phyloP scores from a whole-genome alignment of 2,797 vertebrate species.

The Phylloscopus collybita region DNA sequence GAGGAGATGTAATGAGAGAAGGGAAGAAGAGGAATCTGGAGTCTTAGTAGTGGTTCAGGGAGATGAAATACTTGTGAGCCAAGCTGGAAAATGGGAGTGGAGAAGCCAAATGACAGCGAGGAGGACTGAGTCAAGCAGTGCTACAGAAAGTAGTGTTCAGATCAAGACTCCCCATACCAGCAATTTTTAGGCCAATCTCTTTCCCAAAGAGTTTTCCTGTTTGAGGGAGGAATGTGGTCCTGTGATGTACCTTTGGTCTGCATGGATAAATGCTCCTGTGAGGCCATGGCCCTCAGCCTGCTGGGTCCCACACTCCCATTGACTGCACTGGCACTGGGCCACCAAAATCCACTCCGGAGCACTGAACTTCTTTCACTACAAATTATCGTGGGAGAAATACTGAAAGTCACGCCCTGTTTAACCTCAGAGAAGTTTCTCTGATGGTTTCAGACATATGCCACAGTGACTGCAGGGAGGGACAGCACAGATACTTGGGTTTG shows the following conservation, averaged over 20 bases:
- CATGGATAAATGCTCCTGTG: not conserved
- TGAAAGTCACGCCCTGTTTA: not conserved
- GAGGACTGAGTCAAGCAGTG: not conserved
- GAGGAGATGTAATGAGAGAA: not conserved
- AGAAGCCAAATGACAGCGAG: not conserved
- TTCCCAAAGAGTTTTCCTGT: not conserved
- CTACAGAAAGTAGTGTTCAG: not conserved
- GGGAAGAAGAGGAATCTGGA: not conserved
- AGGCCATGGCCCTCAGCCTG: not conserved
- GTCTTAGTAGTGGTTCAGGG: not conserved
- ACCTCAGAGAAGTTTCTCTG: not conserved
- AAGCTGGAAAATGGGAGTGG: not conserved
- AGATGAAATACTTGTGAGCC: not conserved
- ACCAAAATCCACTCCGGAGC: not conserved
- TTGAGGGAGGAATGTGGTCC: not conserved
- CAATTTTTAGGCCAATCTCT: not conserved
- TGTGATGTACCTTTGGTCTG: not conserved
- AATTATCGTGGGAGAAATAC: not conserved
- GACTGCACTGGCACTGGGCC: rapidly evolving
- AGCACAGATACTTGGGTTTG: not conserved
- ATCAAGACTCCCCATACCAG: not conserved
- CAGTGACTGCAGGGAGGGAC: not conserved
- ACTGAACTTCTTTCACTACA: not conserved
- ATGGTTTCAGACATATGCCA: not conserved
- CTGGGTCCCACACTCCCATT: not conserved